Base-by-base conservation (phyloP, 2,888 invertebrate genomes). In the Apodemia duryi region DNA sequence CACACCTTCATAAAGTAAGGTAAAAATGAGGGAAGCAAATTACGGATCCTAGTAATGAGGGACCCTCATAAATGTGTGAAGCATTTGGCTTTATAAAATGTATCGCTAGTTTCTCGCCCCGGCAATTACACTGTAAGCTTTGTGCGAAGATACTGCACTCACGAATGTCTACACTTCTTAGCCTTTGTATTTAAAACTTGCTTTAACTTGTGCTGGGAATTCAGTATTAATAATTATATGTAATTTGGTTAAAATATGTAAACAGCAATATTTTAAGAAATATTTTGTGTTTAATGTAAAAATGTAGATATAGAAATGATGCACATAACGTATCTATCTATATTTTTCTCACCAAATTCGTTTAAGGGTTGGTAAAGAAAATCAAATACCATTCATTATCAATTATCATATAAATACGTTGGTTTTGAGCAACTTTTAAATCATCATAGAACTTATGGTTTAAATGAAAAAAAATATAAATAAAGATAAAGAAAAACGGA, bases 1-100 rank as follows among this genome's bases (percentile, higher is more conserved):
- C 54, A 54, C 57, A 57, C 57, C 29, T 57, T 57, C 57, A 57
- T 57, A 57, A 57, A 29, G 57, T 57, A 29, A 11, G 57, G 32
- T 32, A 57, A 57, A 57, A 57, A 57, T 57, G 57, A 57, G 57
- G 32, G 57, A 57, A 29, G 57, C 11, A 54, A 29, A 54, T 54
- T 54, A 28, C 54, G 54, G 54, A 54, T 54, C 54, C 29, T 32
- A 46, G 28, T 57, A 64, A 64, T 64, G 63, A 64, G 62, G 60
- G 51, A 60, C 66, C 63, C 66, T 65, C 65, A 65, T 65, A 65
- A 68, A 68, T 65, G 63, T 61, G 63, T 66, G 64, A 64, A 64
- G 46, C 64, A 49, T 66, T 61, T 35, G 21, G 7, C 54, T 13
- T 7, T 38, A 41, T 41, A 51, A 41, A 63, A 38, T 9, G 57